Evolutionary conservation across 2,113 vertebrate species (phyloP).

Genomic region (Misgurnus anguillicaudatus): DNA sequence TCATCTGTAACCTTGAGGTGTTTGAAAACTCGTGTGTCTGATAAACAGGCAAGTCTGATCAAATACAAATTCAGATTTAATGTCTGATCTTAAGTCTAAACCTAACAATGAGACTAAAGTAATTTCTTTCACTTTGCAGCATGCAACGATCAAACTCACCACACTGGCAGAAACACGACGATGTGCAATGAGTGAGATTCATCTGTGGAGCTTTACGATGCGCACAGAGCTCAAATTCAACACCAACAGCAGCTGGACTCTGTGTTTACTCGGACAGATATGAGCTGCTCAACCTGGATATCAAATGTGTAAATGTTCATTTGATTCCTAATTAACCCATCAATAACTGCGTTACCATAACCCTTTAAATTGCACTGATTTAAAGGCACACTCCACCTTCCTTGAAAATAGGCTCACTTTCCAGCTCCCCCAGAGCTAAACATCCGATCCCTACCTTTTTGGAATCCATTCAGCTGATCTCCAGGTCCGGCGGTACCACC

Average conservation of each 20-base stretch:
- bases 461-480: too few species aligned
- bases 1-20: neutral
- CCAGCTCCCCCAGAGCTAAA: too few species aligned
- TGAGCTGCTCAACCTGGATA: neutral
- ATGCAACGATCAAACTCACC: conserved; percentile 11
- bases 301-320: too few species aligned
- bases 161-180: neutral
- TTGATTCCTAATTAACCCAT: too few species aligned
- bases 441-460: too few species aligned
- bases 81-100: neutral
- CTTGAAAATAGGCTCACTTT: too few species aligned
- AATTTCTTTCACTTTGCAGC: neutral
- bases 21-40: conserved; percentile 7
- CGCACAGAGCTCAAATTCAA: neutral
- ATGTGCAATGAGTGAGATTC: neutral
- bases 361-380: too few species aligned
- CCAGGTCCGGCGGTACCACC: too few species aligned
- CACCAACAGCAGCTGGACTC: neutral
- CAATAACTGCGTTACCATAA: too few species aligned
- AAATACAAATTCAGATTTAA: neutral
- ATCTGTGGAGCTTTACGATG: neutral
- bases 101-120: neutral
- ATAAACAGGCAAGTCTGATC: conserved; percentile 1
- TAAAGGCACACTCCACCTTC: too few species aligned
- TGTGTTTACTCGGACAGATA: neutral